Base-by-base conservation (phyloP, 2,797 vertebrate genomes). In the Muscicapa comitata region DNA sequence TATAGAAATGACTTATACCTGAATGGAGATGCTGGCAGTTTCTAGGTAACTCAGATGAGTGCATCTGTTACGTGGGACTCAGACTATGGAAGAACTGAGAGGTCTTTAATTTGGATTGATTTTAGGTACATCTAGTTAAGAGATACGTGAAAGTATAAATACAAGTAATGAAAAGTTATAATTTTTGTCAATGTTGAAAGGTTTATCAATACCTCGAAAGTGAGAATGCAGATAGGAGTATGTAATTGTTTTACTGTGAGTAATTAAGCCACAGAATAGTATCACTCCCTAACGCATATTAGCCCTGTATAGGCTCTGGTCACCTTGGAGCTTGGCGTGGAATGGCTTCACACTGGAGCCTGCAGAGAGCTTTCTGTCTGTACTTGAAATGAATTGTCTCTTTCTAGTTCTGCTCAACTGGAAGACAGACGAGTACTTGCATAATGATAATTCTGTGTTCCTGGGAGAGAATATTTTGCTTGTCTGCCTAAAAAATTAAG, bases 231-330 rank as follows among this genome's bases (percentile, higher is more conserved):
- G 62, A 17, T 47, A 62, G 43, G 28, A 43, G 61, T 10, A 24
- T 19, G 16, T 43, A 19, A 2, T 29, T 73, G 37, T 35, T 45
- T 77, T 21, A 18, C 11, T 24, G 8, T 31, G 35, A 31, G 5
- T 50, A 8, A 53, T 72, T 65, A 65, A 65, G 17, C 28, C 24
- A 28, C 9, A 0, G 24, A 4, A 19, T n/a, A 26, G 10, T 50
- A 15, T 66, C 33, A 5, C 16, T 66, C 10, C 11, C 9, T 81
- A 43, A 40, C 5, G 5, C 0, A 0, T 33, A 1, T 19, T 31
- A 42, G 26, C 31, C 29, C n/a, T 55, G 3, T 33, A 35, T 57
- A 28, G 31, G 14, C 40, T 68, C 42, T 73, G 48, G 31, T 53
- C 26, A 5, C 50, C 24, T 50, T 75, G 50, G 58, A 55, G 67